Base-by-base conservation (phyloP, 1,140 invertebrate species). In the Metaphire vulgaris region DNA sequence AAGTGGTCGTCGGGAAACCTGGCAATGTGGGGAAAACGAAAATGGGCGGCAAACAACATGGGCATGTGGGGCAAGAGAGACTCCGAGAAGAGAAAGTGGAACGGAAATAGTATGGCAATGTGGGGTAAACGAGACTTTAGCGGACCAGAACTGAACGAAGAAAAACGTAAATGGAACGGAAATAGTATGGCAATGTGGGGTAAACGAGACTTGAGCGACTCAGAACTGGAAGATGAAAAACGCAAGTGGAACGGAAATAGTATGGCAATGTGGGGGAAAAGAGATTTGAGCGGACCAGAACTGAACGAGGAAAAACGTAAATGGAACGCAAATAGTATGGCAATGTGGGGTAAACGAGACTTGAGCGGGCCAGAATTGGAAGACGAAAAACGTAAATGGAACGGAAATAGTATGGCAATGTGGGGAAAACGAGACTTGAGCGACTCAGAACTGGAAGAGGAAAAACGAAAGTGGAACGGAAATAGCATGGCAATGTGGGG, bases 291-390 rank as follows among this genome's bases (percentile, higher is more conserved):
- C 29, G 26, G 33, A 34, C 75, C 33, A 56, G 41, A 56, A 56
- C 21, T 56, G 32, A 26, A 69, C 14, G 67, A 69, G 26, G 67
- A 69, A 69, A 69, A 69, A 26, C 34, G 69, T 29, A 41, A 64
- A 33, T 73, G 68, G 75, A 56, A 29, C 1, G 33, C 30, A 26
- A 76, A 72, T 41, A 72, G 32, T 12, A 76, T 76, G 75, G 34
- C 67, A 56, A 64, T 76, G 68, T 76, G 75, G 75, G 75, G 75
- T 1, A 76, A 76, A 29, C 32, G 75, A 28, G 69, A 70, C 66
- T 21, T 56, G 21, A 33, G 28, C 12, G 69, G 33, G 15, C 15
- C 33, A 21, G 33, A 41, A 67, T 33, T 56, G 32, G 67, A 69
- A 6, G 67, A 69, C 6, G 67, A 69, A 69, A 69, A 69, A 26